Percentiles rank a stretch among this genome's conserved stretches.
These are phyloP conservation scores for Seira musarum DNA, from an alignment of 2,888 invertebrate genomes.

Conservation along the genomic window DNA sequence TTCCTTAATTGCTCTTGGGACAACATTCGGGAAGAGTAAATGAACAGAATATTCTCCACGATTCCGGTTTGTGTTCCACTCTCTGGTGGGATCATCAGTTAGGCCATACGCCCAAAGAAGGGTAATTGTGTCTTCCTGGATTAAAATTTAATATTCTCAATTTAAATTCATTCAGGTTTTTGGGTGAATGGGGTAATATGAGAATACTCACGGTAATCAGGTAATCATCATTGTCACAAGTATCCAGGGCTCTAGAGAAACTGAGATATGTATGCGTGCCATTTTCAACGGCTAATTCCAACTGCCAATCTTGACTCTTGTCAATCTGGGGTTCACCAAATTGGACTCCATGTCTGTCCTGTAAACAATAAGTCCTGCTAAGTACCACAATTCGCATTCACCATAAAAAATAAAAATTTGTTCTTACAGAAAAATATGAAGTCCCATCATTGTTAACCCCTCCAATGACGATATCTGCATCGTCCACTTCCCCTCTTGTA, in stretches of 20 bases:
- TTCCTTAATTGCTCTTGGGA: not conserved
- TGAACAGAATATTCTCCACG: conserved; percentile 11
- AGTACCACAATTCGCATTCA: not conserved
- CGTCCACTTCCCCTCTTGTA: not conserved
- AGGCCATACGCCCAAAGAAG: conserved; percentile 21
- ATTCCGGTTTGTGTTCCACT: not conserved
- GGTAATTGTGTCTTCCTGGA: not conserved
- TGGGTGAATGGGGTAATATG: not conserved
- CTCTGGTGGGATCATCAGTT: not conserved
- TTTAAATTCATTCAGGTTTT: not conserved
- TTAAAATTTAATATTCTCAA: too few relatives aligned
- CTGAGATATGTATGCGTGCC: conserved; percentile 2
- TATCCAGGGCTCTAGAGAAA: conserved; percentile 16
- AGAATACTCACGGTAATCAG: conserved; percentile 11
- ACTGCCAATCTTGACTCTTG: not conserved
- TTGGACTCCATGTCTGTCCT: not conserved
- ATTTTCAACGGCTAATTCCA: not conserved
- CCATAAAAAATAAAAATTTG: not conserved
- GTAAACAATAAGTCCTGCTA: not conserved
- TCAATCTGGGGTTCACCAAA: not conserved
- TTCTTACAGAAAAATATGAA: conserved; percentile 10
- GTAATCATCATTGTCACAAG: conserved; percentile 21
- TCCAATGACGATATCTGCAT: conserved; percentile 29
- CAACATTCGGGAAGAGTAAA: not conserved
- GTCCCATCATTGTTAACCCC: conserved; percentile 15